Conservation (phyloP, 2,888 invertebrate species). For the Andrena bucephala region DNA sequence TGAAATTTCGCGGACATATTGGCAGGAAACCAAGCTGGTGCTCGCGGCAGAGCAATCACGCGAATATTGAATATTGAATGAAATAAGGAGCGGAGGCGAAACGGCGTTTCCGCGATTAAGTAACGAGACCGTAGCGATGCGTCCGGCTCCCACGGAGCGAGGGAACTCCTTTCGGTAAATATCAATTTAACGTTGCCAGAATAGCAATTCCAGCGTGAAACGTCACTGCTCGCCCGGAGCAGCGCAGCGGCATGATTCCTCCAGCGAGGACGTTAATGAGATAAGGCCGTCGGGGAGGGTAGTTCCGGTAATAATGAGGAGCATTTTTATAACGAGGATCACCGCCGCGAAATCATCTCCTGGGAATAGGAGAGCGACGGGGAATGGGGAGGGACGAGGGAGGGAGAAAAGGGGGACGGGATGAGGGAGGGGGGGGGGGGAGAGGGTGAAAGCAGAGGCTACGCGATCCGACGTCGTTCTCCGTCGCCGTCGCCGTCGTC, state of each 20-base stretch:
- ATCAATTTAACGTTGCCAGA: conserved; percentile 35
- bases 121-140: background rate
- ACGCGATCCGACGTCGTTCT: conserved; percentile 33
- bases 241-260: conserved; percentile 33
- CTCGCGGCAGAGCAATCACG: background rate
- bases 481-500: conserved; percentile 44
- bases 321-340: conserved; percentile 78
- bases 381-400: conserved; percentile 22
- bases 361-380: conserved; percentile 38
- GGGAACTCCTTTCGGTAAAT: conserved; percentile 7
- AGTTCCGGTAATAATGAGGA: conserved; percentile 71
- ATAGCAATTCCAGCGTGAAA: conserved; percentile 35
- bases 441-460: conserved; percentile 11
- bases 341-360: conserved; percentile 57
- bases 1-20: background rate
- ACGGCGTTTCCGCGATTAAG: background rate
- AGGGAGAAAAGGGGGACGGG: background rate
- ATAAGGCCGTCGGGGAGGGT: conserved; percentile 71
- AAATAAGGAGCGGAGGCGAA: background rate
- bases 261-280: conserved; percentile 62
- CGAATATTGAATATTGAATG: background rate
- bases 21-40: background rate
- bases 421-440: background rate
- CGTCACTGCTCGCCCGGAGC: conserved; percentile 20
- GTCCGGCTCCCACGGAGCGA: background rate